phyloP scores from a whole-genome alignment of 1,140 invertebrate species.

The Centruroides vittatus region DNA sequence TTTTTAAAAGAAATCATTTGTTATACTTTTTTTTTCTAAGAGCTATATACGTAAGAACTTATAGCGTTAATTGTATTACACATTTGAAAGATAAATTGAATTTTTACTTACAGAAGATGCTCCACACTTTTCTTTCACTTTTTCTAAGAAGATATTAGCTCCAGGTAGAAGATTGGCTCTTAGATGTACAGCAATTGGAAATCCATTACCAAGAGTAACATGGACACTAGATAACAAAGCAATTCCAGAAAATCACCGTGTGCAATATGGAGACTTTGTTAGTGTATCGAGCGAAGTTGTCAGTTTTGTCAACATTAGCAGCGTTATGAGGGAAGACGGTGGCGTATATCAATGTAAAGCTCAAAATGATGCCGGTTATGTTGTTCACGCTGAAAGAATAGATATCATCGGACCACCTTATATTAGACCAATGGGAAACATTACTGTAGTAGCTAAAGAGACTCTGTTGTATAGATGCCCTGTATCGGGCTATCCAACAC shows the following conservation, averaged over 20 bases:
- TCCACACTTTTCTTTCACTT: constrained; percentile 68
- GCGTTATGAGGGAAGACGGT: constrained; percentile 45
- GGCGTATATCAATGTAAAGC: constrained; percentile 30
- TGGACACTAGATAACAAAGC: constrained; percentile 67
- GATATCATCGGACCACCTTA: constrained; percentile 84
- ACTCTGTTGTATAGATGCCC: constrained; percentile 76
- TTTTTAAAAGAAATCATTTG: too few species aligned
- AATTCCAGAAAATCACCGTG: constrained; percentile 16
- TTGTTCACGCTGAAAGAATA: constrained; percentile 65
- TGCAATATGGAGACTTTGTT: constrained; percentile 16
- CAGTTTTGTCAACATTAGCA: constrained; percentile 76
- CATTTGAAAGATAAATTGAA: neutral
- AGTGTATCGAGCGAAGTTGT: constrained; percentile 47
- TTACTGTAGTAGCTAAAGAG: constrained; percentile 84
- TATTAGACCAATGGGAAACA: constrained; percentile 75
- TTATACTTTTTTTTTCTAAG: too few species aligned
- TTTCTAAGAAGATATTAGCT: constrained; percentile 39
- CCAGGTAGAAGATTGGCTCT: constrained; percentile 7
- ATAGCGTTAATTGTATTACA: neutral
- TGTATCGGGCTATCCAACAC: constrained; percentile 85
- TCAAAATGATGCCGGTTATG: constrained; percentile 50
- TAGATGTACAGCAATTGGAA: constrained; percentile 9
- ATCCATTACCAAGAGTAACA: constrained; percentile 69
- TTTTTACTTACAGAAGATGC: constrained; percentile 26
- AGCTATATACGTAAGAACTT: too few species aligned